A percentile compares a stretch with the other conserved stretches of the same genome.
Conservation (phyloP, 2,888 invertebrate species). For the Cephus pygmeus region DNA sequence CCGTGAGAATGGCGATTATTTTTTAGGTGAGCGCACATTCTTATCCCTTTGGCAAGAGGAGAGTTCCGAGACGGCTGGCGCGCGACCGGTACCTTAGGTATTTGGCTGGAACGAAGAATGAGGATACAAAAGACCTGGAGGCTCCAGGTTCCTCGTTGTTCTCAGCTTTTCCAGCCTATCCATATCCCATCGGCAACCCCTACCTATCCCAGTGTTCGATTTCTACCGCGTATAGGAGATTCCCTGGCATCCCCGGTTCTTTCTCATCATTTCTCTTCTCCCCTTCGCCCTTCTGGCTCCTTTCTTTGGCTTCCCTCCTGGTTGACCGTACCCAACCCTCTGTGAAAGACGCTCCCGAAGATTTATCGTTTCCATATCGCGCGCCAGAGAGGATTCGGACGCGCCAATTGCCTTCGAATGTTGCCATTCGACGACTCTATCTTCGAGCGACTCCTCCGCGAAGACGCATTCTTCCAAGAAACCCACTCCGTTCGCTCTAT, state of each 20-base stretch:
- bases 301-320: not conserved
- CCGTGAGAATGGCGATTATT: not conserved
- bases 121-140: not conserved
- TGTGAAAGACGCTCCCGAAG: slow-evolving; percentile 7
- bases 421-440: too few relatives aligned
- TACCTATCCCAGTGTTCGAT: not conserved
- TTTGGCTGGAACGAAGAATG: not conserved
- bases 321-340: not conserved
- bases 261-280: not conserved
- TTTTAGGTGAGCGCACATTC: slow-evolving; percentile 1
- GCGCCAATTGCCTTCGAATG: not conserved
- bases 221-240: too few relatives aligned
- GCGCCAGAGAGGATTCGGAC: slow-evolving; percentile 5
- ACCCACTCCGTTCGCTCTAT: too few relatives aligned
- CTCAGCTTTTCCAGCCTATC: slow-evolving; percentile 2
- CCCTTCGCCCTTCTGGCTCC: not conserved
- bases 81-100: not conserved
- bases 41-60: not conserved
- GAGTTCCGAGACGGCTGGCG: not conserved
- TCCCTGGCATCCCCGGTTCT: not conserved
- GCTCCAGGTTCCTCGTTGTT: slow-evolving; percentile 1
- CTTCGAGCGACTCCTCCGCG: too few relatives aligned
- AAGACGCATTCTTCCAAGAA: too few relatives aligned
- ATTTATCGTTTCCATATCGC: slow-evolving; percentile 32
- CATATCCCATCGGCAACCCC: not conserved